A percentile compares a stretch with the other conserved stretches of the same genome.
phyloP scores from a whole-genome alignment of 2,888 invertebrate genomes.

The Ophion costatus region DNA sequence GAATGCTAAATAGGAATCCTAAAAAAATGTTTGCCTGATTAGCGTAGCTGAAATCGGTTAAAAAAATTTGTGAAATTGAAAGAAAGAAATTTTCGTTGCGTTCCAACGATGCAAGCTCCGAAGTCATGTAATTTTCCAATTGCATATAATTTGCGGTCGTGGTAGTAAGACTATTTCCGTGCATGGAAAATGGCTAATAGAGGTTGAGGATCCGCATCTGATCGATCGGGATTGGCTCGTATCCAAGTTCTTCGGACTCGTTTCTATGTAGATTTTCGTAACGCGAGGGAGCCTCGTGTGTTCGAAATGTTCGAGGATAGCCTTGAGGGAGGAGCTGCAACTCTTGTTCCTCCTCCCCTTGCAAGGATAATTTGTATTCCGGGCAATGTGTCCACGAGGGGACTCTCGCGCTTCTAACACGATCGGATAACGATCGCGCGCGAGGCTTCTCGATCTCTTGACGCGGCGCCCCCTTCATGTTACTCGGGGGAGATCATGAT shows the following conservation, averaged over 20 bases:
- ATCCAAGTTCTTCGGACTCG: slow-evolving; percentile 50
- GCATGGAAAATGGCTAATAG: background rate
- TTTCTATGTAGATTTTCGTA: slow-evolving; percentile 65
- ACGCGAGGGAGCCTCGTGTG: slow-evolving; percentile 14
- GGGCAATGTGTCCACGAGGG: slow-evolving; percentile 59
- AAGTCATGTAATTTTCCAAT: background rate
- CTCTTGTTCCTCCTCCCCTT: slow-evolving; percentile 30
- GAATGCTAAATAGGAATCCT: too few species aligned
- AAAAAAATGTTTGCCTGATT: too few species aligned
- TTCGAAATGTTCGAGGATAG: slow-evolving; percentile 35
- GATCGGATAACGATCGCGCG: slow-evolving; percentile 69
- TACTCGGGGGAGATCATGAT: slow-evolving; percentile 46
- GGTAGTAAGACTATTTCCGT: background rate
- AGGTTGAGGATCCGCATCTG: background rate
- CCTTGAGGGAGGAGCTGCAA: slow-evolving; percentile 23
- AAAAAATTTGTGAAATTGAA: too few species aligned
- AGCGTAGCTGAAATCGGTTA: too few species aligned
- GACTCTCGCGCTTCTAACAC: slow-evolving; percentile 57
- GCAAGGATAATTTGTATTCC: slow-evolving; percentile 63
- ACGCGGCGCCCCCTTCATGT: slow-evolving; percentile 43
- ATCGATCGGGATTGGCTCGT: slow-evolving; percentile 6
- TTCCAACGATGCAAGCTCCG: too few species aligned
- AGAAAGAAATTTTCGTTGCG: too few species aligned
- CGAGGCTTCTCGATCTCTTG: slow-evolving; percentile 58
- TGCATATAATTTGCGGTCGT: background rate